Percentiles rank a stretch among this genome's conserved stretches.
phyloP scores from a whole-genome alignment of 2,888 invertebrate genomes.

The Andrena trimmerana region DNA sequence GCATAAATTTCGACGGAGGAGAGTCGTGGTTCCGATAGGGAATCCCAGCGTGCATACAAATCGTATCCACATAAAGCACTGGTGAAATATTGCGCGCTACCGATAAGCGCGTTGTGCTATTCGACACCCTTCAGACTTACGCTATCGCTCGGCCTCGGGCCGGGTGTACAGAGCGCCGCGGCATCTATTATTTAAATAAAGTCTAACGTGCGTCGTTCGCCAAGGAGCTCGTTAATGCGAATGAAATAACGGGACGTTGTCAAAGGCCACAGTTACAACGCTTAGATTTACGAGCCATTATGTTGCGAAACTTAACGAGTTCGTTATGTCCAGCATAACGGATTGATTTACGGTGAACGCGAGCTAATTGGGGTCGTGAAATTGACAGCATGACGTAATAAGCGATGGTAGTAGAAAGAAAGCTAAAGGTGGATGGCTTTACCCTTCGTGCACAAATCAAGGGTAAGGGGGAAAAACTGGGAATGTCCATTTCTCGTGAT shows the following conservation, averaged over 20 bases:
- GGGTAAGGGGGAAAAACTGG: no score
- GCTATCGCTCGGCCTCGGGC: not conserved
- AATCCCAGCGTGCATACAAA: conserved; percentile 38
- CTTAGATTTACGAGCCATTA: conserved; percentile 37
- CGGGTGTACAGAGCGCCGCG: not conserved
- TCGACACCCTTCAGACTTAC: not conserved
- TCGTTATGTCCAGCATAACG: conserved; percentile 21
- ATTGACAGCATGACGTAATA: conserved; percentile 10
- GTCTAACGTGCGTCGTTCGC: not conserved
- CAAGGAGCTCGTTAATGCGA: conserved; percentile 5
- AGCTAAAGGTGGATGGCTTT: not conserved
- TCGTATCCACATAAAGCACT: conserved; percentile 11
- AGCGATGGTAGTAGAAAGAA: not conserved
- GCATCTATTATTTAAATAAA: conserved; percentile 1
- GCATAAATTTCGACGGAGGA: conserved; percentile 20
- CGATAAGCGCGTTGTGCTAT: conserved; percentile 13
- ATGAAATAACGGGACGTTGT: conserved; percentile 14
- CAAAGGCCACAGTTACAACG: conserved; percentile 32
- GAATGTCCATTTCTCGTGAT: no score
- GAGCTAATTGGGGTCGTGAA: conserved; percentile 27
- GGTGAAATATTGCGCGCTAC: conserved; percentile 16
- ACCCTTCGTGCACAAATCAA: not conserved
- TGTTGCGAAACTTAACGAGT: conserved; percentile 40
- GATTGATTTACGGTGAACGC: conserved; percentile 41
- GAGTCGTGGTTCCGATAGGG: conserved; percentile 24